Evolutionary conservation across 2,113 vertebrate species (phyloP), one percentile per base, ranked within the genome.

Genomic region (Tamias sibiricus): DNA sequence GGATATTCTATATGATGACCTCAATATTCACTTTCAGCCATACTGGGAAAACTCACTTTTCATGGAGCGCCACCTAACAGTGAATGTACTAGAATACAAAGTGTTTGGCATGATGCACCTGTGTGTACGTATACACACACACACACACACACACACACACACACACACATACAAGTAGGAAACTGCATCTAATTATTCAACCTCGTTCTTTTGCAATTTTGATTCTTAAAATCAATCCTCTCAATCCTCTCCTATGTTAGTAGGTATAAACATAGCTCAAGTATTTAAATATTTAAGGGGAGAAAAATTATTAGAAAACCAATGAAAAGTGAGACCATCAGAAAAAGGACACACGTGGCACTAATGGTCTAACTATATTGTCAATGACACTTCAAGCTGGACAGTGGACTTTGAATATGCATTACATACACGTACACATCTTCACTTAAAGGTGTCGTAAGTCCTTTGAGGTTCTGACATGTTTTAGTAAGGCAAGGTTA

Each of bases 21-120:
- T 74, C 95, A 49, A 94, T 90, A 49, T 62, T 98, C 95, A 95
- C 95, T 97, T 98, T 96, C 94, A 98, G 79, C 94, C 95, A 89
- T 90, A 88, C 16, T 87, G 69, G 57, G 96, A 96, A 98, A 98
- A 69, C 30, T 2, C 76, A 85, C 49, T 91, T 96, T 88, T 94
- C 87, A 75, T 91, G 85, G 95, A 95, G 80, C 0, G 32, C 88
- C 83, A 87, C 82, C 86, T 94, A 95, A 87, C 16, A 90, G 66
- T 90, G 98, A 97, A 96, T 97, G 93, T 97, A 95, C 96, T 87
- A 90, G 91, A 91, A 57, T 54, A 72, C n/a, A 42, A 76, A 57
- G 37, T 32, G 30, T 95, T 94, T 85, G 83, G 69, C 87, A 87
- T 87, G 75, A 89, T 59, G 26, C 40, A n/a, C 59, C 32, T 64